A percentile compares a stretch with the other conserved stretches of the same genome.
These are phyloP conservation scores for Trissolcus brochymenae DNA, from an alignment of 2,888 invertebrate species.

Conservation along the genomic window DNA sequence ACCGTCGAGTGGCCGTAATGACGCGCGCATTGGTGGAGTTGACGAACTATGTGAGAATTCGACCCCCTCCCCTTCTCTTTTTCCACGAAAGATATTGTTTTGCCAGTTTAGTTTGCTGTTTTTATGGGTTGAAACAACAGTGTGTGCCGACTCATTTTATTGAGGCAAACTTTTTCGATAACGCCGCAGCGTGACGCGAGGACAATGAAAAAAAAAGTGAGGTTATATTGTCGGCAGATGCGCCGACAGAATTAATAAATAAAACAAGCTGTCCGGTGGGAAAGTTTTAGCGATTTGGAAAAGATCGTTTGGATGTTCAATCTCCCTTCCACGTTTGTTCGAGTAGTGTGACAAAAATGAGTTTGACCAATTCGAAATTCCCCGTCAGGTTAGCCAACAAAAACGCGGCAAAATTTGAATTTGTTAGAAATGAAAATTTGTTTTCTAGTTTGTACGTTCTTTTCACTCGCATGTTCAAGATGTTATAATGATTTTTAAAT, in stretches of 20 bases:
- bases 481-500: too few relatives aligned
- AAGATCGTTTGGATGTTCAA: too few relatives aligned
- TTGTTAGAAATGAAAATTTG: too few relatives aligned
- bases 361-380: too few relatives aligned
- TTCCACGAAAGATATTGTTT: conserved; percentile 31
- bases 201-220: conserved; percentile 20
- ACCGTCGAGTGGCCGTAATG: conserved; percentile 16
- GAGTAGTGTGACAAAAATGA: too few relatives aligned
- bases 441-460: too few relatives aligned
- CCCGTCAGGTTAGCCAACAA: too few relatives aligned
- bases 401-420: too few relatives aligned
- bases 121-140: conserved; percentile 39
- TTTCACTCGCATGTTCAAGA: too few relatives aligned
- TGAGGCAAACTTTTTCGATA: conserved; percentile 51
- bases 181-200: conserved; percentile 39
- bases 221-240: conserved; percentile 35
- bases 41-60: conserved; percentile 46
- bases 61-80: too few relatives aligned
- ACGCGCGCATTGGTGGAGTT: conserved; percentile 31
- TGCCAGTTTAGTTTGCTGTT: conserved; percentile 18
- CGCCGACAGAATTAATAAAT: conserved; percentile 46
- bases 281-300: too few relatives aligned
- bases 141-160: conserved; percentile 38
- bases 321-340: too few relatives aligned
- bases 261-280: conserved; percentile 2